Base-by-base conservation (phyloP, 2,797 vertebrate genomes). In the Arctocebus calabarensis region DNA sequence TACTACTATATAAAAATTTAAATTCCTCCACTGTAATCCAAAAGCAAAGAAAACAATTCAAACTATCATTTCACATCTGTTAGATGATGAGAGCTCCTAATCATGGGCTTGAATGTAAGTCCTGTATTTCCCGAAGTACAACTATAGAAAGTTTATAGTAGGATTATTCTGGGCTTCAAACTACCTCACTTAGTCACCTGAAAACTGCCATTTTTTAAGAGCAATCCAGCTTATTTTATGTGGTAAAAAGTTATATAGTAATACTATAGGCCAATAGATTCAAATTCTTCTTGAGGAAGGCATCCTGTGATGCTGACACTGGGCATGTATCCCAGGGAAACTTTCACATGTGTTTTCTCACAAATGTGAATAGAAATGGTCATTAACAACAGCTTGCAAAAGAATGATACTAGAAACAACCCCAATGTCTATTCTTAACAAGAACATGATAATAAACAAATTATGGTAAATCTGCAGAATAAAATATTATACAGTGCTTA, bases 101-200 rank as follows among this genome's bases (percentile, higher is more conserved):
- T 70, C 29, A 11, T 32, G 29, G 6, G 6, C 77, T 29, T 52
- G n/a, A 32, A 71, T 61, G 0, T 52, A 91, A 84, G 8, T 48
- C 55, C 71, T 70, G 0, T 59, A 84, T 84, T 84, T 90, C 57
- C 94, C 59, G 79, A 68, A 79, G 48, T 29, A 90, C 4, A 70
- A 77, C 27, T n/a, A 84, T 7, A 95, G 19, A 45, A 91, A 91
- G 29, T n/a, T 75, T 84, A 85, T 9, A 78, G n/a, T 4, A 61
- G 43, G n/a, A 79, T 88, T 88, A 84, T 71, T 90, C 71, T 84
- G 48, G 68, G 43, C 17, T 93, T 57, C 16, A 87, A 79, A 84
- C 45, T 55, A 91, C 13, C 45, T 88, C 37, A n/a, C 13, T 62
- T 66, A 91, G 17, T 34, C 1, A 12, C 55, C 85, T 83, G 13